phyloP scores from a whole-genome alignment of 2,888 invertebrate species.

The Fragum fragum region DNA sequence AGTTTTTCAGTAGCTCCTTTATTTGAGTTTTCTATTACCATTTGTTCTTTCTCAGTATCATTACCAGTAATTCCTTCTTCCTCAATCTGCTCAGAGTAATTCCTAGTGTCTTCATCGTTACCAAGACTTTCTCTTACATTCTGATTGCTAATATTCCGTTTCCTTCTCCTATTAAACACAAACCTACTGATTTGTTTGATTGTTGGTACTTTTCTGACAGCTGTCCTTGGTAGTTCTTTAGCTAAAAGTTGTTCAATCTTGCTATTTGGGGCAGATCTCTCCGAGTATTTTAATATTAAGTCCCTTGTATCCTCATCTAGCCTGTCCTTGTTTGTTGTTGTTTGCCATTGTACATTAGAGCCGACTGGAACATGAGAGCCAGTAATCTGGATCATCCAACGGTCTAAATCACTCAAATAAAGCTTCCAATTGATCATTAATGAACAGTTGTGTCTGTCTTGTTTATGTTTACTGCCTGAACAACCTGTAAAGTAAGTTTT shows the following conservation, averaged over 20 bases:
- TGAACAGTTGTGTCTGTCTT: slow-evolving; percentile 83
- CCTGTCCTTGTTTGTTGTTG: slow-evolving; percentile 62
- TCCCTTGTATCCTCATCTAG: slow-evolving; percentile 76
- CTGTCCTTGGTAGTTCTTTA: slow-evolving; percentile 41
- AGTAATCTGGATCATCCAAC: slow-evolving; percentile 81
- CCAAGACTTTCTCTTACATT: slow-evolving; percentile 24
- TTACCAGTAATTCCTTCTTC: neutral
- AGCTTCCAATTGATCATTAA: slow-evolving; percentile 81
- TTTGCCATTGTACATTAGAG: slow-evolving; percentile 68
- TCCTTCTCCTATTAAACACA: slow-evolving; percentile 73
- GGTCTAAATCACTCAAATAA: slow-evolving; percentile 79
- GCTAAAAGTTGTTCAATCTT: slow-evolving; percentile 65
- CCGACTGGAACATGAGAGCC: slow-evolving; percentile 78
- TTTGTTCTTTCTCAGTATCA: neutral
- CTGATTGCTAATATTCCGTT: slow-evolving; percentile 53
- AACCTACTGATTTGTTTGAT: slow-evolving; percentile 69
- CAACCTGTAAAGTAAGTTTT: no score
- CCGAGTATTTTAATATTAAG: slow-evolving; percentile 68
- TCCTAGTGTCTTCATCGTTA: slow-evolving; percentile 3
- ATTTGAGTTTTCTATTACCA: neutral
- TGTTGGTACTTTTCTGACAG: slow-evolving; percentile 57
- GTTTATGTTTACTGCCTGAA: slow-evolving; percentile 79
- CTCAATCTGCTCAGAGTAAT: neutral
- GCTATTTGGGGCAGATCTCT: slow-evolving; percentile 55
- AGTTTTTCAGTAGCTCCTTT: neutral